phyloP scores from a whole-genome alignment of 1,140 invertebrate genomes.

The Pseudomyrmex cubaensis region DNA sequence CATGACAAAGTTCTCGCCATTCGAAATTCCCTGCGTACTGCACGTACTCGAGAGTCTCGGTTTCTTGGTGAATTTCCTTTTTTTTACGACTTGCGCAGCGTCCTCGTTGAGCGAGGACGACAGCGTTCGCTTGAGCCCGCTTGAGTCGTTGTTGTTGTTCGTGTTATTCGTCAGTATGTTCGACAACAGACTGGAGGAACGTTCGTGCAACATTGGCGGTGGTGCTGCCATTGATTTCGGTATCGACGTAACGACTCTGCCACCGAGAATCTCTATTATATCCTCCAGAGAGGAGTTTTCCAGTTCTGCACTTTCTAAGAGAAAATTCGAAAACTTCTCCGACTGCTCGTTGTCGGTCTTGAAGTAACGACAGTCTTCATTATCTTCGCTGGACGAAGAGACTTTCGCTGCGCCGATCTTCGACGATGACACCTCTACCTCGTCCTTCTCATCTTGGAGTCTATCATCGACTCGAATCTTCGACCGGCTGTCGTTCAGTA shows the following conservation, averaged over 20 bases:
- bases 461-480: not conserved
- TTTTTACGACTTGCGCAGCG: constrained; percentile 70
- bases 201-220: constrained; percentile 76
- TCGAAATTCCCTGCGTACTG: constrained; percentile 71
- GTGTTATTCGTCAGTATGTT: constrained; percentile 80
- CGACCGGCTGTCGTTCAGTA: not conserved
- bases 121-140: constrained; percentile 62
- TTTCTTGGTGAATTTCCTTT: constrained; percentile 79
- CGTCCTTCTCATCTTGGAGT: constrained; percentile 15
- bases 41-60: constrained; percentile 59
- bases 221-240: constrained; percentile 75
- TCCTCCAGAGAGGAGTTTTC: constrained; percentile 68
- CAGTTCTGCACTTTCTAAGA: constrained; percentile 66
- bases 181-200: constrained; percentile 77
- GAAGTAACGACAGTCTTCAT: constrained; percentile 78
- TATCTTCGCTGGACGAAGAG: constrained; percentile 59
- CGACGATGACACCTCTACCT: constrained; percentile 27
- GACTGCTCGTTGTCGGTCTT: constrained; percentile 70
- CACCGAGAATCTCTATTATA: constrained; percentile 74
- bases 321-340: constrained; percentile 71
- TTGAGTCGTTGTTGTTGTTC: constrained; percentile 80
- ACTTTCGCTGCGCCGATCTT: constrained; percentile 5
- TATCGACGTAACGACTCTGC: constrained; percentile 66
- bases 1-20: constrained; percentile 83
- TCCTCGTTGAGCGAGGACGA: constrained; percentile 62